A percentile compares a stretch with the other conserved stretches of the same genome.
Evolutionary conservation across 35 echinoderm and acorn worm species (phyloP).

Genomic region (Heliocidaris erythrogramma): DNA sequence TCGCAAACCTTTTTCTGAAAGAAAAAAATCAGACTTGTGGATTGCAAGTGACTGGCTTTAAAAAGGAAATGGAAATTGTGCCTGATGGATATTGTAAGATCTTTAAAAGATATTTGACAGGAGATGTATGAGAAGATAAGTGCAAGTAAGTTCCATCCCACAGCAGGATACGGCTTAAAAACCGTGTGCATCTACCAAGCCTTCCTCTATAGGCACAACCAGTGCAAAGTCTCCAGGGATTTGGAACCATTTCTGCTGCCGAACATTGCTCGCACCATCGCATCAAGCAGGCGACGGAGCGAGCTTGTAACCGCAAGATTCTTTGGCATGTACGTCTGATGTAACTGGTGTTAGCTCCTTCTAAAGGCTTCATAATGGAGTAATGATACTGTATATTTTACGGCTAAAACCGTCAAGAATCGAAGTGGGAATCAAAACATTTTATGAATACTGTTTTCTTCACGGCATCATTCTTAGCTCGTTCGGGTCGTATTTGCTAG

Average conservation of each 20-base stretch:
- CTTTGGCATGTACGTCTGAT: slow-evolving; percentile 24
- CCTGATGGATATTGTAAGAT: background rate
- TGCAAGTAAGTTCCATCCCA: background rate
- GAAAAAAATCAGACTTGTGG: background rate
- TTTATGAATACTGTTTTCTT: background rate
- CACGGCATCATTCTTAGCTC: background rate
- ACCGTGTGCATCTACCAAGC: background rate
- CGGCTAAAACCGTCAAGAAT: slow-evolving; percentile 20
- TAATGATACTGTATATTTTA: slow-evolving; percentile 55
- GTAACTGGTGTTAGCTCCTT: slow-evolving; percentile 46
- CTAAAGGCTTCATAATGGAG: slow-evolving; percentile 31
- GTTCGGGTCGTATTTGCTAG: background rate
- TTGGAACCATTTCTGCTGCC: background rate
- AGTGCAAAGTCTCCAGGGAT: background rate
- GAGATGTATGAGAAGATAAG: background rate
- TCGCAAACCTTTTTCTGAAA: too few species aligned
- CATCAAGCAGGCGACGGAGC: background rate
- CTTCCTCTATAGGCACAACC: background rate
- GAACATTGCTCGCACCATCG: slow-evolving; percentile 7
- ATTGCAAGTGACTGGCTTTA: background rate
- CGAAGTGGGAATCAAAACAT: slow-evolving; percentile 4
- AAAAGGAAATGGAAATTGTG: background rate
- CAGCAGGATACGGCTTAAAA: background rate
- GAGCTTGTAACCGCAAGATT: slow-evolving; percentile 25
- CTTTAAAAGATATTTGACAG: slow-evolving; percentile 3